Evolutionary conservation across 2,888 invertebrate genomes (phyloP), one percentile per base, ranked within the genome.

Genomic region (Drosophila nr. perissopoda): DNA sequence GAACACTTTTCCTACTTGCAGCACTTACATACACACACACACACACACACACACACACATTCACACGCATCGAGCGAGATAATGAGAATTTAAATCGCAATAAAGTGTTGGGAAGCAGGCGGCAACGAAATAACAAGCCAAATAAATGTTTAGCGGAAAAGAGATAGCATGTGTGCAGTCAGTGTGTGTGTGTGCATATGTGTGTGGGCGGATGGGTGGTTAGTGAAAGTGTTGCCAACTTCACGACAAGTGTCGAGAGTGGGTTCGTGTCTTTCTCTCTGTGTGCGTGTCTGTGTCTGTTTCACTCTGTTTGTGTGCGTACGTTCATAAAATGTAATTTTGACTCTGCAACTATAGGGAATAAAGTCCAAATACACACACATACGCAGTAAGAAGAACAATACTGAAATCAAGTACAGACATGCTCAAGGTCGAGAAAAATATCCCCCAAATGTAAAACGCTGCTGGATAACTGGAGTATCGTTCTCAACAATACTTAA

Each of bases 61-160:
- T 36, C 42, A 49, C 63, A 61, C 63, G 40, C 70, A 63, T 18
- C 34, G 18, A 58, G 52, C 49, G 33, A 64, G 68, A 75, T 85
- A 85, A 85, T 85, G 85, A 84, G 85, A 88, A 85, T 84, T 85
- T 84, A 88, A 85, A 82, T 77, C 79, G 85, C 83, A 81, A 85
- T 85, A 85, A 85, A 84, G 81, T 82, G 79, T 72, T 59, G 62
- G 66, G 52, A 81, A 67, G 72, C 54, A 70, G 60, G 58, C 60
- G 61, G 61, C 63, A 73, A 58, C 57, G 70, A 68, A 81, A 72
- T 76, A 85, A 83, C 84, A 84, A 78, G 76, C 65, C 65, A 81
- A 85, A 85, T 85, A 83, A 85, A 85, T 81, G 83, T 74, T 75
- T 51, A 76, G 54, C 64, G 59, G 10, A 31, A 25, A n/a, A 59